Evolutionary conservation across 2,113 vertebrate genomes (phyloP).

Genomic region (Ophiodon elongatus): DNA sequence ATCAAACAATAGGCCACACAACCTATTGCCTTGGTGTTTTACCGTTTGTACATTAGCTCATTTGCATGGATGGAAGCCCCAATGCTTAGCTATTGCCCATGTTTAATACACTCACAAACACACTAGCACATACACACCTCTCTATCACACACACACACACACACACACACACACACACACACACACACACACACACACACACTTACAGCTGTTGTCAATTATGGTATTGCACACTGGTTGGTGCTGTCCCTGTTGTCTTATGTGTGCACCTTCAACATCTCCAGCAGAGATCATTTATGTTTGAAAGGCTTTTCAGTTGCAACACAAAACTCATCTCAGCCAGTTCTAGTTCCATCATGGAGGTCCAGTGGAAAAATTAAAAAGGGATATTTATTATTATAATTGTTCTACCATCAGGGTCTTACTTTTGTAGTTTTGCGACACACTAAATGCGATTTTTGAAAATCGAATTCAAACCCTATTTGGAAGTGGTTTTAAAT

Average conservation of each 20-base stretch:
- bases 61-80: slow-evolving; percentile 78
- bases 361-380: slow-evolving; percentile 18
- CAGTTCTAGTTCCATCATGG: slow-evolving; percentile 43
- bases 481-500: background rate
- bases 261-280: slow-evolving; percentile 59
- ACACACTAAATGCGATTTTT: background rate
- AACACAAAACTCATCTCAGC: slow-evolving; percentile 3
- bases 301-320: slow-evolving; percentile 27
- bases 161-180: slow-evolving; percentile 36
- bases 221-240: slow-evolving; percentile 43
- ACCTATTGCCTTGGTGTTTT: slow-evolving; percentile 59
- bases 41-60: slow-evolving; percentile 64
- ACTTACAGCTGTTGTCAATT: slow-evolving; percentile 28
- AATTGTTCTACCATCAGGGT: background rate
- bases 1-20: slow-evolving; percentile 38
- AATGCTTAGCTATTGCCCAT: slow-evolving; percentile 78
- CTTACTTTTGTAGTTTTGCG: slow-evolving; percentile 15
- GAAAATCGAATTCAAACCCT: background rate
- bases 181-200: slow-evolving; percentile 35
- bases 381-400: background rate
- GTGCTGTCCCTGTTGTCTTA: slow-evolving; percentile 49
- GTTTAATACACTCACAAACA: slow-evolving; percentile 40
- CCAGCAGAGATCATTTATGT: slow-evolving; percentile 23
- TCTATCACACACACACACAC: slow-evolving; percentile 29
- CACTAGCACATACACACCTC: slow-evolving; percentile 32